Evolutionary conservation across 1,140 invertebrate genomes (phyloP), one percentile per base, ranked within the genome.

Genomic region (Coelopa frigida): DNA sequence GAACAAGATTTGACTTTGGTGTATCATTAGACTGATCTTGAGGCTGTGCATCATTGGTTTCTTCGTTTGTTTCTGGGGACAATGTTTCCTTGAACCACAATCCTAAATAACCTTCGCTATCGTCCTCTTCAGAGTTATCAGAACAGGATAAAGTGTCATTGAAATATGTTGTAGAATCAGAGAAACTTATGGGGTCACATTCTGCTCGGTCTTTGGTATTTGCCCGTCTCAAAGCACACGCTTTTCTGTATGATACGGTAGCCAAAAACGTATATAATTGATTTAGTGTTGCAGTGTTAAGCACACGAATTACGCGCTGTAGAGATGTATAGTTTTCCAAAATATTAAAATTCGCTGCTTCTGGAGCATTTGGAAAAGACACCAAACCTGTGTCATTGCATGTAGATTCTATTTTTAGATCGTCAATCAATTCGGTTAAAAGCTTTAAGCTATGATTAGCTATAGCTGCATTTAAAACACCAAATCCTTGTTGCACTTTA

Each of bases 21-120:
- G 58, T 48, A 41, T 70, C 57, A 37, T 56, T 57, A 6, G 61
- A 64, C 14, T 72, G 69, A 45, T 73, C 75, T 21, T 72, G 71
- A 4, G 68, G 58, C 12, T 63, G 68, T 7, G 58, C 61, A 2
- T 75, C 71, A 33, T 71, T 75, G 7, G 71, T 58, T 49, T 81
- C 76, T 21, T 86, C 83, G 37, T 75, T 75, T 1, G 73, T 74
- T 53, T 87, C 85, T 1, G 84, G 82, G 11, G 87, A 87, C 12
- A 94, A 68, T 0, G 89, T 92, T 68, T 92, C 89, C 65, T 94
- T 89, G 72, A 94, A 92, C 89, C 90, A 94, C 44, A 89, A 77
- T 1, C 90, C 90, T 56, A 94, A 76, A 50, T 94, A 82, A 2
- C 89, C 89, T 70, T 94, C 91, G 70, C 87, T 92, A 41, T 70